Base-by-base conservation (phyloP, 2,113 vertebrate genomes). In the Neotragus pygmaeus region DNA sequence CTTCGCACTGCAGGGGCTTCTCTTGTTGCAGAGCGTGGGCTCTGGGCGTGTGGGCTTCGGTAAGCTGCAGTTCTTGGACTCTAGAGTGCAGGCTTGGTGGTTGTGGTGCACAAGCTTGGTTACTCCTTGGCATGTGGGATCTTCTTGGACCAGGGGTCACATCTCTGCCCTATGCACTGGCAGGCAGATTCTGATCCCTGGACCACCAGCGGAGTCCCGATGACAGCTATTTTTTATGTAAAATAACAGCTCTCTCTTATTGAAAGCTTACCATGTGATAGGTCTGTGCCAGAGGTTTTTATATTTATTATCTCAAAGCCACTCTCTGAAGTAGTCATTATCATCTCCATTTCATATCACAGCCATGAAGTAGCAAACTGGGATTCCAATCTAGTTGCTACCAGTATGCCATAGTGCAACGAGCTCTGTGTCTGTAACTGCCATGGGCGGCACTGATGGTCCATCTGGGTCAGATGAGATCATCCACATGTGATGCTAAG, bases 171-270 rank as follows among this genome's bases (percentile, higher is more conserved):
- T 14, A 25, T 75, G 70, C 39, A 43, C 23, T 43, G 39, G 70
- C 39, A 3, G 23, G 70, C 39, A 43, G 70, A 75, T 75, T 75
- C 70, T 43, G 43, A 75, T 39, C 39, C 7, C 70, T 75, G 70
- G 70, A 43, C 70, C 21, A 75, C 23, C 36, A 75, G 36, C 0
- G 6, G 70, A 14, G 39, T 75, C 70, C 23, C 0, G 3, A 25
- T 0, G 2, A 39, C 39, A 28, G 51, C 45, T 47, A 43, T 19
- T 80, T 88, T 89, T 51, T 64, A 82, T 51, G 58, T 92, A 47
- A 73, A 89, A 90, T 64, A 85, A 36, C 55, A 80, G 51, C 53
- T 94, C 43, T 86, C 25, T 64, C 28, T 84, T 82, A 45, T 27
- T 39, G 51, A 89, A 80, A 78, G 45, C 60, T 97, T 81, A 75